These are phyloP conservation scores for Leistus spinibarbis DNA, from an alignment of 2,888 invertebrate species.

Conservation along the genomic window DNA sequence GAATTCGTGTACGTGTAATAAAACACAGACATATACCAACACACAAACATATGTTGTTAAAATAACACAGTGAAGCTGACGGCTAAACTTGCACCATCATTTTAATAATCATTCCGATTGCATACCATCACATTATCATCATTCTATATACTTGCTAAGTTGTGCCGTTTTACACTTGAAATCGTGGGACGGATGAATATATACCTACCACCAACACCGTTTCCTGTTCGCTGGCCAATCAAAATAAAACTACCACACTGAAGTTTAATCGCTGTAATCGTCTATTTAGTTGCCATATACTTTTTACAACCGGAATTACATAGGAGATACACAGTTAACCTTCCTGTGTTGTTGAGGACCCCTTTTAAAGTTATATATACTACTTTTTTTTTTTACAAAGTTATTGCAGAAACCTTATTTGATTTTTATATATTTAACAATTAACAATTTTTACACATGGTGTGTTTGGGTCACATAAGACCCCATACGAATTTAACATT, in stretches of 20 bases:
- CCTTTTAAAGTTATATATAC: too few species aligned
- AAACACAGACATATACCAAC: not conserved
- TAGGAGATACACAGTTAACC: not conserved
- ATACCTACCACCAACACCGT: not conserved
- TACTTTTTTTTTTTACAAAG: too few species aligned
- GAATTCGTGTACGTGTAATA: not conserved
- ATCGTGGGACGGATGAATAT: not conserved
- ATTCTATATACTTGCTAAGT: not conserved
- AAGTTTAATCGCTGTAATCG: not conserved
- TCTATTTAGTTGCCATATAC: not conserved
- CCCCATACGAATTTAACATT: too few species aligned
- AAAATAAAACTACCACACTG: not conserved
- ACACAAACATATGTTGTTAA: not conserved
- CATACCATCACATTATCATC: not conserved
- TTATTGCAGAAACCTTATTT: too few species aligned
- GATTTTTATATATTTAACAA: too few species aligned
- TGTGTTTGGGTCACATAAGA: too few species aligned
- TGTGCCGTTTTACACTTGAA: not conserved
- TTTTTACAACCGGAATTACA: not conserved
- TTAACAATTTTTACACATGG: too few species aligned
- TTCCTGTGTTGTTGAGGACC: too few species aligned
- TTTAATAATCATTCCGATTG: not conserved
- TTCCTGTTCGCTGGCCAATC: not conserved
- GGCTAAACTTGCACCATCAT: not conserved
- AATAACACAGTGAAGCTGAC: not conserved